Evolutionary conservation across 1,140 invertebrate genomes (phyloP), one percentile per base, ranked within the genome.

Genomic region (Heliconius hermathena): DNA sequence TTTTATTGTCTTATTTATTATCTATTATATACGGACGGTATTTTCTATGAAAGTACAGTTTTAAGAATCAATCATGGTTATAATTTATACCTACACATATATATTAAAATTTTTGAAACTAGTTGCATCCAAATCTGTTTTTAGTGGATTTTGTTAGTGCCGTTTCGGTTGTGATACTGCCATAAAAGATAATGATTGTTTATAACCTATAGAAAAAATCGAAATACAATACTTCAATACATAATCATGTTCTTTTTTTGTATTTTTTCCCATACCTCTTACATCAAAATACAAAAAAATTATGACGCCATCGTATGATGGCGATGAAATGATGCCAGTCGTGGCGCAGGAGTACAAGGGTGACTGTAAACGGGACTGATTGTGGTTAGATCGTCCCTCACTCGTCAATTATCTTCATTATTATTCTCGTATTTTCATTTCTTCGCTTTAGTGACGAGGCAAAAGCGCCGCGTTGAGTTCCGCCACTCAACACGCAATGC

Each of bases 81-180:
- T 57, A 22, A 57, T 57, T n/a, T 57, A 22, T 13, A 66, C 8
- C 20, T 26, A 60, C 54, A 54, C 16, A 8, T 22, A 4, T 66
- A 66, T 26, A 66, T 66, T 66, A 11, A 26, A 66, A 66, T 66
- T 22, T 66, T 66, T 22, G 22, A 9, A 16, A 33, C 8, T 75
- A 20, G 13, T 52, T 80, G 71, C 74, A 80, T 46, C 33, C 13
- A 66, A 66, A 76, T 72, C 36, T 52, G 20, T 76, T 73, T 73
- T 33, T 41, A 80, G 11, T 80, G 38, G 22, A 73, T 60, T 52
- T 76, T 52, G 71, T 76, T 76, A 66, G 1, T 41, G 79, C 74
- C 71, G 49, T 80, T 80, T 76, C 52, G 79, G 79, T 80, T 80
- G 79, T 80, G 79, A 80, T 80, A 76, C 79, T 80, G 79, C 74